Evolutionary conservation across 2,888 invertebrate species (phyloP).

Genomic region (Octonoba sinensis): DNA sequence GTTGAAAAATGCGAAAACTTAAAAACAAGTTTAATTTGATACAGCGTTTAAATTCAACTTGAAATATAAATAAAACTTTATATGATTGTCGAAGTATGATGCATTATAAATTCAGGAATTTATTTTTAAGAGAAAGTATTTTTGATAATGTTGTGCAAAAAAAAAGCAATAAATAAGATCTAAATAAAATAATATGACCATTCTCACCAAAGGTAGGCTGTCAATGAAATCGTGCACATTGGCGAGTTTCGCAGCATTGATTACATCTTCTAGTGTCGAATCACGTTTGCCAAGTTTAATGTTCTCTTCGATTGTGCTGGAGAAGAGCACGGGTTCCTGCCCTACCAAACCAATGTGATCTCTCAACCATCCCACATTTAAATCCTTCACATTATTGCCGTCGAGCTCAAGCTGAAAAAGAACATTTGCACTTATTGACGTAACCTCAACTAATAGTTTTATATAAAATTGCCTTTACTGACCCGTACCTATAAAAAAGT

Average conservation of each 20-base stretch:
- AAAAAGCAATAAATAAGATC: too few relatives aligned
- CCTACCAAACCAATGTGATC: slow-evolving; percentile 71
- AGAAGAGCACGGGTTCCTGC: slow-evolving; percentile 78
- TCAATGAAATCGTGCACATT: slow-evolving; percentile 83
- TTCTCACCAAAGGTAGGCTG: slow-evolving; percentile 53
- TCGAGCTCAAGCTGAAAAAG: slow-evolving; percentile 69
- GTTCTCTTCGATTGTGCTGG: slow-evolving; percentile 74
- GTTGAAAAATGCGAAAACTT: too few relatives aligned
- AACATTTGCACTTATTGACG: not conserved
- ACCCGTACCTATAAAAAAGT: too few relatives aligned
- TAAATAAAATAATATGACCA: too few relatives aligned
- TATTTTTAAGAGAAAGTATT: too few relatives aligned
- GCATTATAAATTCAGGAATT: too few relatives aligned
- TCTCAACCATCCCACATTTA: slow-evolving; percentile 74
- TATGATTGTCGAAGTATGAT: too few relatives aligned
- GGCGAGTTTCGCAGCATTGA: slow-evolving; percentile 80
- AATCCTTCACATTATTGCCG: slow-evolving; percentile 71
- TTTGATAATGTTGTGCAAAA: too few relatives aligned
- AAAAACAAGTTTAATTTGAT: too few relatives aligned
- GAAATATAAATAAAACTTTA: too few relatives aligned
- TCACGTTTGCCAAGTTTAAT: slow-evolving; percentile 72
- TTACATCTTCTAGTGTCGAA: slow-evolving; percentile 75
- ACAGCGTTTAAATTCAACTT: too few relatives aligned
- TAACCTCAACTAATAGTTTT: not conserved
- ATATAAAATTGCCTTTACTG: too few relatives aligned